Evolutionary conservation across 30 jellyfish, hydroid and myxozoan species (phyloP).

Genomic region (Mastigias papua): DNA sequence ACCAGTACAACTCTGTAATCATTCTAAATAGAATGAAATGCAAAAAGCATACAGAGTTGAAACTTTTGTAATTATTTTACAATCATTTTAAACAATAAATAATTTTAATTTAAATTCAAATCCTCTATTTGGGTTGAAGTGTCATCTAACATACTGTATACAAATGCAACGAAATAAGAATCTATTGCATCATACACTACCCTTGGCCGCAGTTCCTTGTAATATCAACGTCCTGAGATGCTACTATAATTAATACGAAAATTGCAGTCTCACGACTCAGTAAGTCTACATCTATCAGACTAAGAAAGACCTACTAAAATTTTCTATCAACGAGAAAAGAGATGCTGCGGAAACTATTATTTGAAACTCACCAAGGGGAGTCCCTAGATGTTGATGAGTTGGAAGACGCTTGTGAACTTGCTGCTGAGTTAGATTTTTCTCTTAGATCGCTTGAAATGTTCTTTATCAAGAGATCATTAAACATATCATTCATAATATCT

Average conservation of each 20-base stretch:
- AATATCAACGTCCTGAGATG: no score
- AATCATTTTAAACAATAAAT: background rate
- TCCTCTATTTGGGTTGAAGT: no score
- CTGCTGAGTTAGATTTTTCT: slow-evolving; percentile 20
- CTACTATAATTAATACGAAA: no score
- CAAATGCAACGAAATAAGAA: background rate
- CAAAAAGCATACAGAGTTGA: no score
- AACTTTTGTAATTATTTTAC: no score
- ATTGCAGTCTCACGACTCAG: no score
- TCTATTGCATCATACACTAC: no score
- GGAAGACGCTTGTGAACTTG: slow-evolving; percentile 46
- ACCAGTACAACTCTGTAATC: no score
- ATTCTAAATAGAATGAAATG: no score
- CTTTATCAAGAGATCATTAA: background rate
- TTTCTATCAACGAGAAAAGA: background rate
- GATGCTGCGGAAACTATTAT: background rate
- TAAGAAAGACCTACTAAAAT: background rate
- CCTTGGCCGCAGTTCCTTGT: no score
- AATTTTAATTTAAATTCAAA: no score
- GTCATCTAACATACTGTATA: background rate
- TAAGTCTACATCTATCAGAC: no score
- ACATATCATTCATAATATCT: slow-evolving; percentile 22
- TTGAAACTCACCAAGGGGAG: slow-evolving; percentile 54
- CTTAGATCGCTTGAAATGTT: slow-evolving; percentile 26
- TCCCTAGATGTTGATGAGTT: slow-evolving; percentile 46